These are phyloP conservation scores for Sterrhoptilus dennistouni DNA, from an alignment of 2,113 vertebrate species.

Conservation along the genomic window DNA sequence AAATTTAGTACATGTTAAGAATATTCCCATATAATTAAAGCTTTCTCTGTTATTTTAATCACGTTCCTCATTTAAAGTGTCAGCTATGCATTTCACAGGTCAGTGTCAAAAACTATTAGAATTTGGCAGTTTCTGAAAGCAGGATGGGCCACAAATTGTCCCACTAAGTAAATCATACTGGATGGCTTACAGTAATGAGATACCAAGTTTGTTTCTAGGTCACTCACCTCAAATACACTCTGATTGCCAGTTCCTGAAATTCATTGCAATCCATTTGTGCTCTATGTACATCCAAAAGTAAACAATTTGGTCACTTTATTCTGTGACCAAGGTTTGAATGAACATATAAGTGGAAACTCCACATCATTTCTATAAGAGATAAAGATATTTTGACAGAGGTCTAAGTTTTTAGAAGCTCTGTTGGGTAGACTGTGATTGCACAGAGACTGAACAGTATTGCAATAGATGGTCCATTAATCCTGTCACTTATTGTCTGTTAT, in stretches of 20 bases:
- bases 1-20: conserved; percentile 26
- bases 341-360: neutral
- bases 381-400: neutral
- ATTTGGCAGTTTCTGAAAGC: neutral
- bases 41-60: conserved; percentile 18
- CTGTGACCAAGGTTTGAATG: neutral
- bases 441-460: neutral
- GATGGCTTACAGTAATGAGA: neutral
- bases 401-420: neutral
- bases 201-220: neutral
- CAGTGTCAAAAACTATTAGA: neutral
- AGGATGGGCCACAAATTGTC: neutral
- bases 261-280: neutral
- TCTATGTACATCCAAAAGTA: neutral
- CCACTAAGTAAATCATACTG: neutral
- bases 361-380: neutral
- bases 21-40: conserved; percentile 50
- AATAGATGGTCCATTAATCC: neutral
- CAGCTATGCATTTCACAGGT: neutral
- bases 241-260: neutral
- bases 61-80: neutral
- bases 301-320: neutral
- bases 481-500: neutral
- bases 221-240: conserved; percentile 9
- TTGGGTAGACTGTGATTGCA: neutral